phyloP scores from a whole-genome alignment of 2,113 vertebrate genomes.

The Odontophorus gujanensis region DNA sequence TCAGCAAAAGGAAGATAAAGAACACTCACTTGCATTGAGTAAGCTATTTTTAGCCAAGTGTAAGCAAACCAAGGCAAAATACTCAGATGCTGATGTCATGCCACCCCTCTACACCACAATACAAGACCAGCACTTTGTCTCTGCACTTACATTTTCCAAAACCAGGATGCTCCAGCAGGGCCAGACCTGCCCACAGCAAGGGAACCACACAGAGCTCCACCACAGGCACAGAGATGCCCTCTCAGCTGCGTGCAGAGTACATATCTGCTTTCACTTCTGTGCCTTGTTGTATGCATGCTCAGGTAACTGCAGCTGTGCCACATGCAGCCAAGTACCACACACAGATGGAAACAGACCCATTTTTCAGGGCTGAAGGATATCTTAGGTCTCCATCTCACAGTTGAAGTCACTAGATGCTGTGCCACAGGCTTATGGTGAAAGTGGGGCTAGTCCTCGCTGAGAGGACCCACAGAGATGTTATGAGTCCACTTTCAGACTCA shows the following conservation, averaged over 20 bases:
- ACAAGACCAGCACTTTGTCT: neutral
- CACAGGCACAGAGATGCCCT: neutral
- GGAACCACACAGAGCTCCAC: too few relatives aligned
- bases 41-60: neutral
- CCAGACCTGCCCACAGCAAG: neutral
- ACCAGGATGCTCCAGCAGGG: neutral
- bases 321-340: neutral
- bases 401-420: neutral
- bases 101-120: fast-evolving
- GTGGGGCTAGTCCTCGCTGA: neutral
- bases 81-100: neutral
- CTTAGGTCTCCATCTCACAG: neutral
- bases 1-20: neutral
- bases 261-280: fast-evolving
- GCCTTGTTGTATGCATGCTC: neutral
- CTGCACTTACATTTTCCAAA: neutral
- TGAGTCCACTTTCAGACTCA: neutral
- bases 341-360: fast-evolving
- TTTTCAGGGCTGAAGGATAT: neutral
- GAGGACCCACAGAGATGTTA: fast-evolving
- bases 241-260: fast-evolving
- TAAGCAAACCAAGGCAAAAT: neutral
- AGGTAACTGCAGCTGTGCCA: neutral
- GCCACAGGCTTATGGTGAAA: neutral
- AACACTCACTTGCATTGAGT: fast-evolving